These are phyloP conservation scores for Leptarthrus brevirostris DNA, from an alignment of 2,888 invertebrate genomes.

Conservation along the genomic window DNA sequence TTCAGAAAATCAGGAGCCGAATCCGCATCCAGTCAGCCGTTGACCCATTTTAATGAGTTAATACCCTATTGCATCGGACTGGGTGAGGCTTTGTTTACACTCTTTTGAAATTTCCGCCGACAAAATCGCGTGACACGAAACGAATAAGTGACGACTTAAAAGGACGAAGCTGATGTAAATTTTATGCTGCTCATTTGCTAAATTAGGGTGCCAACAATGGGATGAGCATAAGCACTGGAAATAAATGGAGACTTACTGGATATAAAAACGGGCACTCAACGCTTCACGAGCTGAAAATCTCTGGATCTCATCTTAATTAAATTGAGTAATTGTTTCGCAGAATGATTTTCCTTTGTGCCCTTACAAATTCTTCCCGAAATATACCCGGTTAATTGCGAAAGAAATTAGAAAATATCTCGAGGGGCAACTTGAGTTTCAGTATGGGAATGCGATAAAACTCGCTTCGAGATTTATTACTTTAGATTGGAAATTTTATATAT, in stretches of 20 bases:
- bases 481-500: not conserved
- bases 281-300: slow-evolving; percentile 47
- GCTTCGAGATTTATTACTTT: not conserved
- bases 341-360: slow-evolving; percentile 37
- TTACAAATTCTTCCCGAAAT: slow-evolving; percentile 7
- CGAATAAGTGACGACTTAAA: slow-evolving; percentile 40
- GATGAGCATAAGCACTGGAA: slow-evolving; percentile 47
- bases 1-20: not conserved
- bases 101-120: slow-evolving; percentile 11
- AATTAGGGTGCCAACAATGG: slow-evolving; percentile 46
- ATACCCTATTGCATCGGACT: slow-evolving; percentile 26
- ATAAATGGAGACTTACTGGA: slow-evolving; percentile 40
- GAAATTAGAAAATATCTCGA: slow-evolving; percentile 30
- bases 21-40: slow-evolving; percentile 5
- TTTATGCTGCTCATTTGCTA: slow-evolving; percentile 48
- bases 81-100: slow-evolving; percentile 37
- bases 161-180: slow-evolving; percentile 42
- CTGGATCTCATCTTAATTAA: slow-evolving; percentile 48
- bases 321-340: slow-evolving; percentile 42
- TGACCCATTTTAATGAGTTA: slow-evolving; percentile 47
- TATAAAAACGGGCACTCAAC: slow-evolving; percentile 47
- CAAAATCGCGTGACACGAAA: slow-evolving; percentile 32
- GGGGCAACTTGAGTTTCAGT: not conserved
- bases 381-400: slow-evolving; percentile 13
- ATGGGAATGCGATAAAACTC: not conserved